Evolutionary conservation across 2,888 invertebrate species (phyloP).

Genomic region (Linnaemya tessellans): DNA sequence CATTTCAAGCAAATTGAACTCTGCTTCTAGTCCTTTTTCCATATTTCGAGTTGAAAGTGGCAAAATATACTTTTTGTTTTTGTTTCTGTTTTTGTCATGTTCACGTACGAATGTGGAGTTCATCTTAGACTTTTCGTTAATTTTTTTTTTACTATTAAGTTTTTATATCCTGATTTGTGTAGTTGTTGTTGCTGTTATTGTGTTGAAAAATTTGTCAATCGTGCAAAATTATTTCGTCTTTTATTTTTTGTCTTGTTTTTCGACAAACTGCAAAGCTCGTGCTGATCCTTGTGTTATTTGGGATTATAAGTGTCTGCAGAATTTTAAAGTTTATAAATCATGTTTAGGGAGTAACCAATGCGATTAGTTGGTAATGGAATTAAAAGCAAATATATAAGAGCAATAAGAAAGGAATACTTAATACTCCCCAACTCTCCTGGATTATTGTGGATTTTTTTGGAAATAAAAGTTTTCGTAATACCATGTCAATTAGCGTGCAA

Average conservation of each 20-base stretch:
- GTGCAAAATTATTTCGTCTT: slow-evolving; percentile 50
- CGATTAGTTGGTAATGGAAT: slow-evolving; percentile 32
- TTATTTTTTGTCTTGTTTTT: neutral
- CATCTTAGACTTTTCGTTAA: slow-evolving; percentile 4
- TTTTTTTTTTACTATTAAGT: slow-evolving; percentile 4
- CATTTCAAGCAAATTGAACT: slow-evolving; percentile 65
- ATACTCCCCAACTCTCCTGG: neutral
- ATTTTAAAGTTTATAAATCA: slow-evolving; percentile 59
- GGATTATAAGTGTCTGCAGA: slow-evolving; percentile 60
- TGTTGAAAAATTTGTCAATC: slow-evolving; percentile 60
- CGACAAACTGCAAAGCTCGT: slow-evolving; percentile 59
- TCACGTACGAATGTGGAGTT: slow-evolving; percentile 51
- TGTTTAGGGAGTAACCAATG: slow-evolving; percentile 19
- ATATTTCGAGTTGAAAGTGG: neutral
- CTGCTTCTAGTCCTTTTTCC: slow-evolving; percentile 15
- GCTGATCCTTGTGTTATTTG: slow-evolving; percentile 62
- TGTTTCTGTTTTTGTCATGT: slow-evolving; percentile 34
- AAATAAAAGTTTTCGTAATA: no score
- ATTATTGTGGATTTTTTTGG: neutral
- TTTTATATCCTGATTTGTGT: neutral
- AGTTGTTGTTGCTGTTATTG: slow-evolving; percentile 5
- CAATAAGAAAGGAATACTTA: neutral
- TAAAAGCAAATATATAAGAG: neutral
- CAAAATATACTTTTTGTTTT: neutral
- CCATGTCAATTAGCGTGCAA: no score